Conservation (phyloP, 2,888 invertebrate genomes). For the Erpobdella octoculata region DNA sequence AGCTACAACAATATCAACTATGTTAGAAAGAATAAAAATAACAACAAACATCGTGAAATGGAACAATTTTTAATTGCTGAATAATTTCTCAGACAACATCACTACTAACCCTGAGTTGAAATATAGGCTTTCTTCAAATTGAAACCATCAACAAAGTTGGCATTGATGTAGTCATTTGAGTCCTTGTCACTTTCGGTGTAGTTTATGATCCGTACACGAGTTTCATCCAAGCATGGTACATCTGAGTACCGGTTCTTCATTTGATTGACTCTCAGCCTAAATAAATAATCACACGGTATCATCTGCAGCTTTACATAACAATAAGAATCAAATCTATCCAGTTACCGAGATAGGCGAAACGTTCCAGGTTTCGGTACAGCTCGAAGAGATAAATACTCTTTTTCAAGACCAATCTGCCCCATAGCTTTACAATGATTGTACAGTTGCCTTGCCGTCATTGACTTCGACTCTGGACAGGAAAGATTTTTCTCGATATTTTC, state of each 20-base stretch:
- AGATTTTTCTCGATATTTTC: background rate
- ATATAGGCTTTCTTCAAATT: conserved; percentile 88
- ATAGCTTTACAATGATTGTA: background rate
- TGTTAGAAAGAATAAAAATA: background rate
- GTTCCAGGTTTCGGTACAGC: background rate
- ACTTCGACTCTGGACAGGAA: background rate
- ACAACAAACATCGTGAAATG: conserved; percentile 13
- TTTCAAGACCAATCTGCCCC: background rate
- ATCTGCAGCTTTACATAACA: background rate
- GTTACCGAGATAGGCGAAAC: background rate
- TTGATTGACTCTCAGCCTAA: conserved; percentile 46
- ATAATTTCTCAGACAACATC: background rate
- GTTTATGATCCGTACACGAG: conserved; percentile 73
- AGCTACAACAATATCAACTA: too few species aligned
- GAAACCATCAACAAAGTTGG: conserved; percentile 94
- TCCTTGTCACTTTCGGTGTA: conserved; percentile 46
- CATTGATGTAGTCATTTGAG: conserved; percentile 79
- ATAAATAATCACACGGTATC: conserved; percentile 16
- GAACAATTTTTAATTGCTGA: too few species aligned
- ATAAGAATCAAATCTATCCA: background rate
- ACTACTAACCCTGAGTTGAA: conserved; percentile 75
- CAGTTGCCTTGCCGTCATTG: background rate
- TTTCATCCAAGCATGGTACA: conserved; percentile 90
- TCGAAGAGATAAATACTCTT: background rate
- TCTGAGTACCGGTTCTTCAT: conserved; percentile 71